These are phyloP conservation scores for Sebastiscus albofasciatus DNA, from an alignment of 2,797 vertebrate genomes.

Conservation along the genomic window DNA sequence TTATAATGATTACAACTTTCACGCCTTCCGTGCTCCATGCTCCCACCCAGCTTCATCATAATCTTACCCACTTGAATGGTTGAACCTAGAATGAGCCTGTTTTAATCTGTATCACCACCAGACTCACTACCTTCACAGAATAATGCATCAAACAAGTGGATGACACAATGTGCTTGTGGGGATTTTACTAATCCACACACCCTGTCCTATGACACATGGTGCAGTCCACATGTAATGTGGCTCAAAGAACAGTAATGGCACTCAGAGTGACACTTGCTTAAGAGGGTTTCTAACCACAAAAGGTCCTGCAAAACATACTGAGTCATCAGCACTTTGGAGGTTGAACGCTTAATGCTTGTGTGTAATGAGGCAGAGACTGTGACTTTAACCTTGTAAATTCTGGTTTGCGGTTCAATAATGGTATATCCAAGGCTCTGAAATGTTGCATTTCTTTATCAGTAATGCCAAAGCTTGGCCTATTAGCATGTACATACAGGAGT, in stretches of 20 bases:
- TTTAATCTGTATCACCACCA: slow-evolving; percentile 26
- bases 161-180: slow-evolving; percentile 31
- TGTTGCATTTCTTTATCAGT: background rate
- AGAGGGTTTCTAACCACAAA: slow-evolving; percentile 24
- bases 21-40: background rate
- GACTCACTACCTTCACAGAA: slow-evolving; percentile 19
- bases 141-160: slow-evolving; percentile 37
- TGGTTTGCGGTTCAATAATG: background rate
- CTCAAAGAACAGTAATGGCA: slow-evolving; percentile 1
- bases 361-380: slow-evolving; percentile 14
- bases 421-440: background rate
- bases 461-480: background rate
- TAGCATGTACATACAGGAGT: background rate
- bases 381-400: slow-evolving; percentile 10
- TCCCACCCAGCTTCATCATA: background rate
- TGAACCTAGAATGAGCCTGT: background rate
- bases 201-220: slow-evolving; percentile 31
- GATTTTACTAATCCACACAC: slow-evolving; percentile 41
- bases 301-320: slow-evolving; percentile 17
- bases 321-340: slow-evolving; percentile 27
- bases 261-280: slow-evolving; percentile 4
- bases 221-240: slow-evolving; percentile 35
- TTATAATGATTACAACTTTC: background rate
- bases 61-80: slow-evolving; percentile 4
- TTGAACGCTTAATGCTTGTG: slow-evolving; percentile 24